Evolutionary conservation across 2,888 invertebrate genomes (phyloP).

Genomic region (Drosophila cyrtoloma): DNA sequence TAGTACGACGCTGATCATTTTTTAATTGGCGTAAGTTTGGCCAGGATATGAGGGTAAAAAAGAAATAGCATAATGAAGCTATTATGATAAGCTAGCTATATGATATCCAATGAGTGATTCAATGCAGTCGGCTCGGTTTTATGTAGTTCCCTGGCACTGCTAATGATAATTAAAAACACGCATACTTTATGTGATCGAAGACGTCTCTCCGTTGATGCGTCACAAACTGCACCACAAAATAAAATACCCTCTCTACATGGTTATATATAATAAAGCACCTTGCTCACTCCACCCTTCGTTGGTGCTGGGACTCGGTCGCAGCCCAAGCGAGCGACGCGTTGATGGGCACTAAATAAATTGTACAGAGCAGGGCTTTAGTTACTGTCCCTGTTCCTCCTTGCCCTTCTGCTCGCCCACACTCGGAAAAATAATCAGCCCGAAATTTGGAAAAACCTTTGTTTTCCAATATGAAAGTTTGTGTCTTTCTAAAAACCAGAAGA

Average conservation of each 20-base stretch:
- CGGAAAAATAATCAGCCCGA: neutral
- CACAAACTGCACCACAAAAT: neutral
- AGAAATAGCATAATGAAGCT: too few species aligned
- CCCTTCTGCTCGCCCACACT: neutral
- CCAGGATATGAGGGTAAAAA: too few species aligned
- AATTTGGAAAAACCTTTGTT: neutral
- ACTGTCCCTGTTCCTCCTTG: conserved; percentile 4
- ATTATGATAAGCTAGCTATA: neutral
- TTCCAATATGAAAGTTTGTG: neutral
- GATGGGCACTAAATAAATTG: conserved; percentile 78
- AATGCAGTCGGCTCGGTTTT: neutral
- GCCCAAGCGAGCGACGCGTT: conserved; percentile 50
- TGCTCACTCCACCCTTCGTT: neutral
- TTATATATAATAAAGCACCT: neutral
- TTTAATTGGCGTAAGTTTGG: neutral
- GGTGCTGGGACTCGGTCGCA: conserved; percentile 3
- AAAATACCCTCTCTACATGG: neutral
- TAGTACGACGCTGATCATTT: neutral
- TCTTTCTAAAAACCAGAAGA: neutral
- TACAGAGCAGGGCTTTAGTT: conserved; percentile 42
- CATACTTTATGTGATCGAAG: neutral
- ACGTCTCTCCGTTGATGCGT: neutral
- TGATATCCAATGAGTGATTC: neutral
- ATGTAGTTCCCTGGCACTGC: neutral
- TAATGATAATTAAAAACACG: neutral